A percentile compares a stretch with the other conserved stretches of the same genome.
Conservation (phyloP, 2,113 vertebrate genomes). For the Falcunculus frontatus region DNA sequence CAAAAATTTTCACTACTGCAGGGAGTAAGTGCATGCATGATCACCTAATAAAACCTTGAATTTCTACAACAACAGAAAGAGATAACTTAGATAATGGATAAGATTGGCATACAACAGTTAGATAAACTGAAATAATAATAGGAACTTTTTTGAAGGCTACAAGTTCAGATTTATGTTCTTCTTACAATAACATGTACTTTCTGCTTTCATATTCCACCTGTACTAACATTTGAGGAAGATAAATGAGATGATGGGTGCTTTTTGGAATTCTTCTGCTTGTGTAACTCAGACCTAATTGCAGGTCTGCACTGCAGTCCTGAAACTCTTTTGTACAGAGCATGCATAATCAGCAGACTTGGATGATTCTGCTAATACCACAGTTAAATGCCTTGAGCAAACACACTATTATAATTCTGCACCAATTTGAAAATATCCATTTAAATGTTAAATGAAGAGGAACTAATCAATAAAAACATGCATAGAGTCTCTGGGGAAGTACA, state of each 20-base stretch:
- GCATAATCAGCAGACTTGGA: slow-evolving; percentile 9
- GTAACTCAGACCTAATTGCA: slow-evolving; percentile 18
- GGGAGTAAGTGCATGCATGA: background rate
- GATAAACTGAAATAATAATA: background rate
- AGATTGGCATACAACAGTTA: background rate
- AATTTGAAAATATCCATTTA: slow-evolving; percentile 61
- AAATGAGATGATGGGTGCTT: background rate
- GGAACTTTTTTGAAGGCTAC: background rate
- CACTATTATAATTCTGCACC: slow-evolving; percentile 36
- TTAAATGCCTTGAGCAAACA: slow-evolving; percentile 55
- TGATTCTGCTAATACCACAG: background rate
- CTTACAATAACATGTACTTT: background rate
- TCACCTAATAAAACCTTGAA: background rate
- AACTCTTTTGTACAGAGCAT: background rate
- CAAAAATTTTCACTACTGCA: background rate
- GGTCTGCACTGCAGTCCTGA: background rate
- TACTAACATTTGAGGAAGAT: background rate
- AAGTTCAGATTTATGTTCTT: background rate
- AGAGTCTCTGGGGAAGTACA: slow-evolving; percentile 37
- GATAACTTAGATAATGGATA: background rate
- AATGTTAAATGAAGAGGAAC: slow-evolving; percentile 66
- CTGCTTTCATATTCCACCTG: background rate
- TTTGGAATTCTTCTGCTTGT: background rate
- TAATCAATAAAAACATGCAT: slow-evolving; percentile 63
- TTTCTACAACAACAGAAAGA: background rate